Base-by-base conservation (phyloP, 2,888 invertebrate species). In the Meiosimyza decipiens region DNA sequence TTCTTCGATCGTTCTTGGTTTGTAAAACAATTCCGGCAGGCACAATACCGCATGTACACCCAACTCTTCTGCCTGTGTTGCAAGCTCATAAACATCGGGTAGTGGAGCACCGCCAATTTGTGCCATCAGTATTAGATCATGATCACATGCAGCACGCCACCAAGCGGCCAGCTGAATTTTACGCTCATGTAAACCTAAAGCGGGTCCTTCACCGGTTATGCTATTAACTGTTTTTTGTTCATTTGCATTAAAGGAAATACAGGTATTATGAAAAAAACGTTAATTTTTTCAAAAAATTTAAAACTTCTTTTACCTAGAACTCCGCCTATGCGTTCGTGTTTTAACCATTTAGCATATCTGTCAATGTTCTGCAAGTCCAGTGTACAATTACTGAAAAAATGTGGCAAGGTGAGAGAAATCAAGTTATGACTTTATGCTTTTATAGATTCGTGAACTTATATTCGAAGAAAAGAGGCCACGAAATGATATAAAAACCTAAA, bases 21-120 rank as follows among this genome's bases (percentile, higher is more conserved):
- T 93, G 85, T 93, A 93, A 85, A 93, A 95, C 49, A 94, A 84
- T 79, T 94, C 94, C 0, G 95, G 94, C 11, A 95, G 87, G 28
- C 93, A 92, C 0, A 95, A 88, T 1, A 95, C 85, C 0, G 93
- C 93, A 83, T 92, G 89, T 0, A 88, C 94, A 13, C 90, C 90
- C 0, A 89, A 86, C n/a, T 67, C 67, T 63, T 88, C 84, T 80
- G 92, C 92, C 83, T 94, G 93, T 75, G 87, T 87, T 0, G 94
- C 92, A 87, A 94, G 85, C 78, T 91, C 90, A n/a, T 91, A 79
- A 7, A 93, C 92, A 80, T 93, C 91, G 1, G 91, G 90, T 57
- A 93, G 81, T 0, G 91, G 88, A 6, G 91, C 90, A 1, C 93
- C 94, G 0, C 94, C 94, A 22, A 94, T 88, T 89, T 94, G 94